These are phyloP conservation scores for Chloropsis hardwickii DNA, from an alignment of 2,113 vertebrate species.

Conservation along the genomic window DNA sequence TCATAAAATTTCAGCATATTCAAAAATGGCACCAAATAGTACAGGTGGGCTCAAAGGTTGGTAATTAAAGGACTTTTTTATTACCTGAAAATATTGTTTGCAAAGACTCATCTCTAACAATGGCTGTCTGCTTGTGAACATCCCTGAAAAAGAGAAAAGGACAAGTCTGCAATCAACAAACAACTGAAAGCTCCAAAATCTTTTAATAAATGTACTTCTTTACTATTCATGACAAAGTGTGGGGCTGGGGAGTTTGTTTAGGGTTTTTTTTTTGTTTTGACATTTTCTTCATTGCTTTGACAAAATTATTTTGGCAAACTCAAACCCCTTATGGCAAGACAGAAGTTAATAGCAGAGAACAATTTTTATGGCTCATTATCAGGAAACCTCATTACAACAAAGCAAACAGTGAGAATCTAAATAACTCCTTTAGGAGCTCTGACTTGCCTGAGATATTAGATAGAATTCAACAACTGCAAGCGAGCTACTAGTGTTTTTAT, in stretches of 20 bases:
- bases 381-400: neutral
- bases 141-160: constrained; percentile 78
- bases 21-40: neutral
- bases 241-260: accelerated
- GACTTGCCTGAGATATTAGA: neutral
- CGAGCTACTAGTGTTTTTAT: neutral
- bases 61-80: neutral
- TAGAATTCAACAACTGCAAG: neutral
- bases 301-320: neutral
- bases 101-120: constrained; percentile 93
- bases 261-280: neutral
- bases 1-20: neutral
- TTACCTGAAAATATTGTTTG: constrained; percentile 90
- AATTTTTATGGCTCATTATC: neutral
- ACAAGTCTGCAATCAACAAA: neutral
- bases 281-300: neutral
- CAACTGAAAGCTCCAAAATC: neutral
- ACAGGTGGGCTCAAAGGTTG: neutral
- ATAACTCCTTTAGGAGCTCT: neutral
- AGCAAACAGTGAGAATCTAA: neutral
- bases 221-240: neutral
- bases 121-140: constrained; percentile 84
- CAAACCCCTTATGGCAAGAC: neutral
- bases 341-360: neutral
- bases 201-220: neutral